phyloP scores from a whole-genome alignment of 2,888 invertebrate genomes.

The Pheosia tremula region DNA sequence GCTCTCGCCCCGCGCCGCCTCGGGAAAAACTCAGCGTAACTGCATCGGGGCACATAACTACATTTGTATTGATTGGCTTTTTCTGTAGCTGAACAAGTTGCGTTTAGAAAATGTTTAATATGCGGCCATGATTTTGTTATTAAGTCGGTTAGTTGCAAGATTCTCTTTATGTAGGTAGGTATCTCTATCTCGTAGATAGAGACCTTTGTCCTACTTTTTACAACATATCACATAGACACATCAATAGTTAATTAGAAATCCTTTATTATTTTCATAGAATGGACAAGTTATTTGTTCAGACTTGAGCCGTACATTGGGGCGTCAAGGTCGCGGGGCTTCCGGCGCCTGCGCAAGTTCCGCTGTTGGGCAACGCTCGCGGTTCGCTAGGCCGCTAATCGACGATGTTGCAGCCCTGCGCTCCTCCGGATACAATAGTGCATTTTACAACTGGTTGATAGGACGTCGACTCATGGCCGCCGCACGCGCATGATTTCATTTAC shows the following conservation, averaged over 20 bases:
- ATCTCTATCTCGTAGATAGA: not conserved
- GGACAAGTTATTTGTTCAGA: constrained; percentile 41
- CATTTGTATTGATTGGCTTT: constrained; percentile 62
- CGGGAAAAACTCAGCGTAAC: constrained; percentile 63
- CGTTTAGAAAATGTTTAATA: constrained; percentile 34
- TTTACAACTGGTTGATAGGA: constrained; percentile 49
- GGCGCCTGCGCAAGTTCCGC: constrained; percentile 76
- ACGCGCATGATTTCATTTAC: constrained; percentile 27
- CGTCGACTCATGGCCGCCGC: constrained; percentile 41
- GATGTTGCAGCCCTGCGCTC: constrained; percentile 53
- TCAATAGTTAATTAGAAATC: constrained; percentile 49
- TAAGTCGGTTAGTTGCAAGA: constrained; percentile 1
- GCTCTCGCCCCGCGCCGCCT: constrained; percentile 54
- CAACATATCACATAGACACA: not conserved
- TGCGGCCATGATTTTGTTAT: constrained; percentile 19
- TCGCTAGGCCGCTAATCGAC: constrained; percentile 58
- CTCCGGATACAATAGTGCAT: constrained; percentile 49
- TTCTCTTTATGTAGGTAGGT: not conserved
- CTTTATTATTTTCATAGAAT: constrained; percentile 42
- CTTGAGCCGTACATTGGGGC: constrained; percentile 51
- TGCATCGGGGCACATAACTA: constrained; percentile 61
- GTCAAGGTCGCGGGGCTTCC: constrained; percentile 74
- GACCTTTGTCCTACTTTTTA: not conserved
- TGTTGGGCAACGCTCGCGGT: constrained; percentile 66
- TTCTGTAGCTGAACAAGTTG: constrained; percentile 37